Base-by-base conservation (phyloP, 1,140 invertebrate species). In the Amphibalanus amphitrite region DNA sequence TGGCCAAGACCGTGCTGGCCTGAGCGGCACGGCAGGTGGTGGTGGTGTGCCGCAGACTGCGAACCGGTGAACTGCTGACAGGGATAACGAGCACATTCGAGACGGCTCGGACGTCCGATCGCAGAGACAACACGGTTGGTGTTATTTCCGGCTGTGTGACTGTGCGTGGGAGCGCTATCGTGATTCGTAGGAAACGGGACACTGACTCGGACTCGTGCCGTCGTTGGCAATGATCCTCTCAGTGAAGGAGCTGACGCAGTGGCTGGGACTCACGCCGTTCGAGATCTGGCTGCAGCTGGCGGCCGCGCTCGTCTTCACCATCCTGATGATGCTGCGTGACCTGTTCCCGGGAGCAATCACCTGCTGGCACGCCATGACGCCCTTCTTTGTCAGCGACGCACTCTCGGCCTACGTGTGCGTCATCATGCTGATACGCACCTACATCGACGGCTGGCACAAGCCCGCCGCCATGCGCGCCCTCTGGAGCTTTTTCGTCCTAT, bases 351-450 rank as follows among this genome's bases (percentile, higher is more conserved):
- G 70, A 17, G 28, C 72, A 1, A 72, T 74, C 87, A 78, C 78
- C 8, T 84, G 83, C 83, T 95, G 92, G 88, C 85, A 86, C 70
- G 87, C 94, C 30, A 95, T 97, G 81, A 86, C 89, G 8, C 93
- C 94, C 0, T 80, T 97, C 29, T 98, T 95, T 82, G 85, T 92
- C 28, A 90, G 89, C 74, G 93, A 97, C 83, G 91, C 90, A 64
- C 83, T 95, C 67, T 94, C 93, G 81, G 88, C 90, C 25, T 97
- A 98, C 80, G 96, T 97, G 80, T 93, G 92, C 78, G 87, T 91
- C 25, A 97, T 97, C 76, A 89, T 97, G 67, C 91, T 94, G 77
- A 93, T 97, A 76, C 84, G 94, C 76, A 93, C 94, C 89, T 89
- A 90, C 76, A 83, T 92, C 76, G 89, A 91, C 76, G 87, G 86